A percentile compares a stretch with the other conserved stretches of the same genome.
phyloP scores from a whole-genome alignment of 2,113 vertebrate genomes.

The Lampris incognitus region DNA sequence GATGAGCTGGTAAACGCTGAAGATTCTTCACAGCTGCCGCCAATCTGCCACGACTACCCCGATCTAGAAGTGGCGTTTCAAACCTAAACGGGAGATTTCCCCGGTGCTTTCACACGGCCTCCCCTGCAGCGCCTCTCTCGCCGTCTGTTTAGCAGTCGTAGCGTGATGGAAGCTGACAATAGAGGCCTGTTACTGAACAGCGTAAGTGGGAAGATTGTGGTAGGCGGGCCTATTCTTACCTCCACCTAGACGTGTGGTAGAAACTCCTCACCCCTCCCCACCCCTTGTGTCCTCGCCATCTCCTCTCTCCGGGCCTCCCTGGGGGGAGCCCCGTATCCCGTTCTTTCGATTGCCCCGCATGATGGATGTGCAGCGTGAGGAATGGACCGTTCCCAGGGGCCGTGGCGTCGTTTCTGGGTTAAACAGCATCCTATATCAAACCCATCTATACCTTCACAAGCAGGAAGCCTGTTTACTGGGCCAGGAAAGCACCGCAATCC shows the following conservation, averaged over 20 bases:
- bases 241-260: slow-evolving; percentile 60
- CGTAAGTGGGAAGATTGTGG: slow-evolving; percentile 67
- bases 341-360: slow-evolving; percentile 73
- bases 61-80: slow-evolving; percentile 70
- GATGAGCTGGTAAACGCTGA: slow-evolving; percentile 73
- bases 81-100: slow-evolving; percentile 77
- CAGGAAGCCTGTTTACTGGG: slow-evolving; percentile 73
- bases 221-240: slow-evolving; percentile 67
- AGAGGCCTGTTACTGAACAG: slow-evolving; percentile 63
- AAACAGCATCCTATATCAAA: slow-evolving; percentile 79
- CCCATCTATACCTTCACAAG: slow-evolving; percentile 76
- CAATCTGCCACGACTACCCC: slow-evolving; percentile 67
- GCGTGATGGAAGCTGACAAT: slow-evolving; percentile 70
- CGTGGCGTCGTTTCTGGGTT: slow-evolving; percentile 78
- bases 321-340: slow-evolving; percentile 71
- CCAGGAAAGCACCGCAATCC: slow-evolving; percentile 69
- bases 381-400: slow-evolving; percentile 67
- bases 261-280: slow-evolving; percentile 55
- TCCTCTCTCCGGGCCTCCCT: slow-evolving; percentile 49
- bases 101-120: slow-evolving; percentile 59
- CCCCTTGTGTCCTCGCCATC: slow-evolving; percentile 44
- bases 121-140: slow-evolving; percentile 47
- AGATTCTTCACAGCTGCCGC: slow-evolving; percentile 57
- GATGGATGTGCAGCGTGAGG: slow-evolving; percentile 79
- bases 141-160: slow-evolving; percentile 58